phyloP scores from a whole-genome alignment of 37 sponge, comb jelly and placozoan species.

The Ephydatia muelleri region DNA sequence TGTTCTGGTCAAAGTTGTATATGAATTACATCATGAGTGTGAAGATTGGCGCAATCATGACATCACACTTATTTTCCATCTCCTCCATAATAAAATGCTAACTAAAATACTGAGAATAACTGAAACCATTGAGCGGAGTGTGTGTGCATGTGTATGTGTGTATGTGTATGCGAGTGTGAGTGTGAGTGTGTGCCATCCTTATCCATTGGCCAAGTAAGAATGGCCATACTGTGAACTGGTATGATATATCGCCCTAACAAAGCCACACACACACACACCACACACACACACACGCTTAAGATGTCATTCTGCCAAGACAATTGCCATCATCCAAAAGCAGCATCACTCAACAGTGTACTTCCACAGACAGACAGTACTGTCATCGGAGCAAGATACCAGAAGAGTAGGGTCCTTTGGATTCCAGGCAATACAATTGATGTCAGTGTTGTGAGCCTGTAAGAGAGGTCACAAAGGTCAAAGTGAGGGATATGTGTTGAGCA shows the following conservation, averaged over 20 bases:
- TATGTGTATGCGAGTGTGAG: neutral
- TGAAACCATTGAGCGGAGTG: too few species aligned
- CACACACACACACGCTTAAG: neutral
- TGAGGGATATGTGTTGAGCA: neutral
- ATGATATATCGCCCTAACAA: neutral
- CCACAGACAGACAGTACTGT: constrained; percentile 83
- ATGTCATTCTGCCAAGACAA: too few species aligned
- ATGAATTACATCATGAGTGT: too few species aligned
- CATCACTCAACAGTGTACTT: neutral
- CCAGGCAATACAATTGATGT: constrained; percentile 93
- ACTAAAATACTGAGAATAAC: too few species aligned
- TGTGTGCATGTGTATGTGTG: neutral
- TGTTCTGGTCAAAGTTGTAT: too few species aligned
- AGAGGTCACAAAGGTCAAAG: neutral
- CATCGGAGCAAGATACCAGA: constrained; percentile 92
- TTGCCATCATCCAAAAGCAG: neutral
- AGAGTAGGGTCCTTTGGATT: constrained; percentile 73
- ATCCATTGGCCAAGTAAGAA: too few species aligned
- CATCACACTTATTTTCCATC: too few species aligned
- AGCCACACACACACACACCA: neutral
- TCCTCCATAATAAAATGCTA: too few species aligned
- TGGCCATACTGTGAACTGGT: too few species aligned
- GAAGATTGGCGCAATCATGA: too few species aligned
- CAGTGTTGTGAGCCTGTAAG: constrained; percentile 70
- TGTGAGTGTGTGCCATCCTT: too few species aligned